Evolutionary conservation across 2,888 invertebrate genomes (phyloP).

Genomic region (Heliconius aoede): DNA sequence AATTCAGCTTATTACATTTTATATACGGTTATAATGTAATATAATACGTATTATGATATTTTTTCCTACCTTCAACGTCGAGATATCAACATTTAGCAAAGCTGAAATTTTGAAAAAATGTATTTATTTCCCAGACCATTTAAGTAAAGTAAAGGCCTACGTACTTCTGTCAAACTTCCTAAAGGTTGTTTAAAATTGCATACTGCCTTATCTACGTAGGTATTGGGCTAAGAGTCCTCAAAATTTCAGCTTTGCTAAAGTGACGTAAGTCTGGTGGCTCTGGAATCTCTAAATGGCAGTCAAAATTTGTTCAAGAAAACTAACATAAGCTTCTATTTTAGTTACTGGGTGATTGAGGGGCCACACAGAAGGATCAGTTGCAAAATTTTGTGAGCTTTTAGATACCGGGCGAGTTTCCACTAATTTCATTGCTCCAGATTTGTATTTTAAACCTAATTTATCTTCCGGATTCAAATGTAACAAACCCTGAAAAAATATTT

Average conservation of each 20-base stretch:
- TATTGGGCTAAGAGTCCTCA: too few species aligned
- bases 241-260: too few species aligned
- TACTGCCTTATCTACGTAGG: too few species aligned
- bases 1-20: not conserved
- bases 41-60: not conserved
- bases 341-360: slow-evolving; percentile 78
- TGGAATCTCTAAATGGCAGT: too few species aligned
- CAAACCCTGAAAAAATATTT: slow-evolving; percentile 66
- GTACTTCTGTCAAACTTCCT: too few species aligned
- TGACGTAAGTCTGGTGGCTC: too few species aligned
- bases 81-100: too few species aligned
- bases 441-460: slow-evolving; percentile 63
- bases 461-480: slow-evolving; percentile 76
- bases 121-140: too few species aligned
- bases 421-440: slow-evolving; percentile 69
- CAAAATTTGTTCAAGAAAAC: not conserved
- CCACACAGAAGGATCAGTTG: slow-evolving; percentile 84
- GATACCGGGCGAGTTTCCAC: slow-evolving; percentile 82
- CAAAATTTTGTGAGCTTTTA: slow-evolving; percentile 83
- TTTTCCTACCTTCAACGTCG: not conserved
- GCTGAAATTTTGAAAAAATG: too few species aligned
- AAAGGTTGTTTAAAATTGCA: too few species aligned
- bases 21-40: not conserved
- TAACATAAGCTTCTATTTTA: slow-evolving; percentile 46
- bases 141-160: too few species aligned